Conservation (phyloP, 2,888 invertebrate species). For the Brenthis daphne region DNA sequence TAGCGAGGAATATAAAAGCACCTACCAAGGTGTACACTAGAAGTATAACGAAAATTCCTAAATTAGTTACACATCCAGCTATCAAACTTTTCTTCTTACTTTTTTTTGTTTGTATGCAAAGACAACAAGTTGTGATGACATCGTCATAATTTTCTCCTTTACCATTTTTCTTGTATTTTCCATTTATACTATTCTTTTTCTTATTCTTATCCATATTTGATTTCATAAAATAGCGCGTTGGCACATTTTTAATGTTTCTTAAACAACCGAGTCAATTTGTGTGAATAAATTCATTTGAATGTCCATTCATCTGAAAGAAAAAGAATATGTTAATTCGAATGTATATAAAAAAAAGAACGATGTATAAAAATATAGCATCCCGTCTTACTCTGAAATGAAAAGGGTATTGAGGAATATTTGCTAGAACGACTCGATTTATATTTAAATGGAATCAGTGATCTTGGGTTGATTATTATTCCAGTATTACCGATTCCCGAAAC, state of each 20-base stretch:
- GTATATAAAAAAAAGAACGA: not conserved
- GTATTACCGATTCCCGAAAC: slow-evolving; percentile 37
- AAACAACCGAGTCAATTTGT: not conserved
- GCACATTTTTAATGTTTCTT: slow-evolving; percentile 22
- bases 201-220: slow-evolving; percentile 74
- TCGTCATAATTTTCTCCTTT: slow-evolving; percentile 72
- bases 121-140: slow-evolving; percentile 71
- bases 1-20: slow-evolving; percentile 91
- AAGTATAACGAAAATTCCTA: slow-evolving; percentile 90
- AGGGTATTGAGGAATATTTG: slow-evolving; percentile 1
- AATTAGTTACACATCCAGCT: slow-evolving; percentile 89
- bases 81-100: slow-evolving; percentile 75
- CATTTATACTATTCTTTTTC: slow-evolving; percentile 73
- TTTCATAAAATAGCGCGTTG: slow-evolving; percentile 42
- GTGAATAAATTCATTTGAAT: not conserved
- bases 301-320: slow-evolving; percentile 23
- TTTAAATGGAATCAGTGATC: slow-evolving; percentile 29
- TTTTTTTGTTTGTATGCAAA: slow-evolving; percentile 76
- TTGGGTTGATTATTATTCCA: slow-evolving; percentile 29
- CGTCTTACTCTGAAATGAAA: not conserved
- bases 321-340: not conserved
- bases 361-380: not conserved
- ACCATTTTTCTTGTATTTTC: slow-evolving; percentile 73
- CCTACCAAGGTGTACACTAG: slow-evolving; percentile 89
- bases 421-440: slow-evolving; percentile 24